A percentile compares a stretch with the other conserved stretches of the same genome.
These are phyloP conservation scores for Phalacrocorax brasilianus DNA, from an alignment of 2,113 vertebrate species.

Conservation along the genomic window DNA sequence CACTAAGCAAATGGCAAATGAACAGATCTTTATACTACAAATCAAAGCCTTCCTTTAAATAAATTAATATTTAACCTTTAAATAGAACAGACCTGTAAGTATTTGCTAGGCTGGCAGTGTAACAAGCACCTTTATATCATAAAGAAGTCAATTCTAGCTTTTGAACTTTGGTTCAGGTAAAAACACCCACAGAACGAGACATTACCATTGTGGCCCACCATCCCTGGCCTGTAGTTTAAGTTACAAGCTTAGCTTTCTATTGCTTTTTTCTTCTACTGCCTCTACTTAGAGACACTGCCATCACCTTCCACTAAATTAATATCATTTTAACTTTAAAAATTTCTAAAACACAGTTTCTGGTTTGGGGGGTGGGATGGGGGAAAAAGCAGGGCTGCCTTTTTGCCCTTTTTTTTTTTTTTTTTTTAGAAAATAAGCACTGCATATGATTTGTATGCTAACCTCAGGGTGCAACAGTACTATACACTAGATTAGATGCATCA, in stretches of 20 bases:
- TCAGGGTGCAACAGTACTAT: not conserved
- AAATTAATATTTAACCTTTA: not conserved
- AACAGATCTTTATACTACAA: not conserved
- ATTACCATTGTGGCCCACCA: no score
- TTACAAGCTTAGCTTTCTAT: not conserved
- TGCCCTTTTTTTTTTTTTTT: not conserved
- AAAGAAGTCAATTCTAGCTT: not conserved
- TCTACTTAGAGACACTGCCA: not conserved
- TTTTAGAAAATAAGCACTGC: not conserved
- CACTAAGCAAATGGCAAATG: not conserved
- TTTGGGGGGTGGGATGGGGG: no score
- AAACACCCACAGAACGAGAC: not conserved
- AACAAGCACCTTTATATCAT: not conserved
- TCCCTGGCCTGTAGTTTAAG: not conserved
- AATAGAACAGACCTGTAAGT: not conserved
- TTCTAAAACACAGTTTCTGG: not conserved
- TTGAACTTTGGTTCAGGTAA: not conserved
- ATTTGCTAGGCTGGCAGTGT: not conserved
- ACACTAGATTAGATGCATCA: not conserved
- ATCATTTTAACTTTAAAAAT: not conserved
- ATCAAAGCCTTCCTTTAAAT: not conserved
- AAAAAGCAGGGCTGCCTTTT: not conserved
- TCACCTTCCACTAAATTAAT: not conserved
- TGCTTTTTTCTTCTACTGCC: not conserved
- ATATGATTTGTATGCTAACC: not conserved